Evolutionary conservation across 2,888 invertebrate species (phyloP).

Genomic region (Pheosia tremula): DNA sequence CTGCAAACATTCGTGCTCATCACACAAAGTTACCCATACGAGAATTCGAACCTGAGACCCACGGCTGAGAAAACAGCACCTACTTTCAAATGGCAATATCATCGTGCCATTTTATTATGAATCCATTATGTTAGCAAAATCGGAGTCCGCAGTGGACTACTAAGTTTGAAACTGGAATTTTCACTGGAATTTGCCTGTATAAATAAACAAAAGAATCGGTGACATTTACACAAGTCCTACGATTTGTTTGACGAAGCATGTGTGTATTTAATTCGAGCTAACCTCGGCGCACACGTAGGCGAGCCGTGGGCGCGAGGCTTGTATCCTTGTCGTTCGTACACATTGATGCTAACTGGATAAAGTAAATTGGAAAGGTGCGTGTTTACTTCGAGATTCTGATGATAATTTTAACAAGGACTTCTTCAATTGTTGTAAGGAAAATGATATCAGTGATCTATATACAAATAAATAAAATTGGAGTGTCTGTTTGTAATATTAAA

Average conservation of each 20-base stretch:
- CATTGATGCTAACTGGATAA: constrained; percentile 33
- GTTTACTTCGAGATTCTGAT: constrained; percentile 18
- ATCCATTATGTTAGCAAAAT: too few species aligned
- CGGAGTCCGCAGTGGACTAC: not conserved
- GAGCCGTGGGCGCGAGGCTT: constrained; percentile 41
- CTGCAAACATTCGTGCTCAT: too few species aligned
- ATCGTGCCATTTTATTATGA: too few species aligned
- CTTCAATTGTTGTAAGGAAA: not conserved
- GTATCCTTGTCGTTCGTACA: constrained; percentile 30
- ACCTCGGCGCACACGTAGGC: constrained; percentile 36
- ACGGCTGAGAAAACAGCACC: too few species aligned
- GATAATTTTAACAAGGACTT: constrained; percentile 15
- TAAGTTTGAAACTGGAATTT: not conserved
- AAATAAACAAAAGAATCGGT: constrained; percentile 13
- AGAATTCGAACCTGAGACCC: too few species aligned
- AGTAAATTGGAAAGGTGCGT: constrained; percentile 34
- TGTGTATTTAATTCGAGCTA: constrained; percentile 18
- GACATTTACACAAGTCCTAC: constrained; percentile 5
- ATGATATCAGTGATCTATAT: too few species aligned
- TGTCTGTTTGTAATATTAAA: too few species aligned
- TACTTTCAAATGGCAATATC: too few species aligned
- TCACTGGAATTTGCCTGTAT: constrained; percentile 5
- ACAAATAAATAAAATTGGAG: too few species aligned
- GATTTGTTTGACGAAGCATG: constrained; percentile 11
- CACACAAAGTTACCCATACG: too few species aligned